Percentiles rank a stretch among this genome's conserved stretches.
Evolutionary conservation across 2,888 invertebrate species (phyloP).

Genomic region (Eupithecia dodoneata): DNA sequence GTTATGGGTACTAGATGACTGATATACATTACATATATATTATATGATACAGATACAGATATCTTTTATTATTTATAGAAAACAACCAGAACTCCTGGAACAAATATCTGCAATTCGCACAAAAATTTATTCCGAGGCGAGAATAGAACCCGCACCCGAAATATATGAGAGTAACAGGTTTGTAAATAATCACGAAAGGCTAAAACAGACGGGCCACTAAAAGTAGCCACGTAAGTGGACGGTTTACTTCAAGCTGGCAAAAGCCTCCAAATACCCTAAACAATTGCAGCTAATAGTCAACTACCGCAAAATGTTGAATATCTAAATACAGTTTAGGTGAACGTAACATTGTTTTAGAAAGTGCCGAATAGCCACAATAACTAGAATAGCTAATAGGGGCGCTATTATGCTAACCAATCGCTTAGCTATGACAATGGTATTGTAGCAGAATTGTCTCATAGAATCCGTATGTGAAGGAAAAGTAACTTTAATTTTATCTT

Average conservation of each 20-base stretch:
- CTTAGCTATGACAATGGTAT: background rate
- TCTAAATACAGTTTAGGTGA: slow-evolving; percentile 70
- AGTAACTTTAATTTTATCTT: too few species aligned
- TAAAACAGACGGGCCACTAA: background rate
- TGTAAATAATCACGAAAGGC: too few species aligned
- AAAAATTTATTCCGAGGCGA: too few species aligned
- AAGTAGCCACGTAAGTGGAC: background rate
- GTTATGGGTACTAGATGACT: too few species aligned
- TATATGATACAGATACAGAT: too few species aligned
- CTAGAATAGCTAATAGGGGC: slow-evolving; percentile 44
- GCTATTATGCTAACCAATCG: background rate
- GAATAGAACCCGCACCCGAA: too few species aligned
- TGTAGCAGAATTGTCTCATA: background rate
- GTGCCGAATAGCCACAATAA: slow-evolving; percentile 65
- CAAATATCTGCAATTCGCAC: too few species aligned
- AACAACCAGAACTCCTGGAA: too few species aligned
- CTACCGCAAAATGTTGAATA: slow-evolving; percentile 57
- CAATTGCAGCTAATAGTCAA: background rate
- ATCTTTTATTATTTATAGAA: too few species aligned
- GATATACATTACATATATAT: too few species aligned
- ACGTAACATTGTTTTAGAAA: slow-evolving; percentile 75
- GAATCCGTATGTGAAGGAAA: background rate
- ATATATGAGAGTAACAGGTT: too few species aligned
- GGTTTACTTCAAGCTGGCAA: background rate
- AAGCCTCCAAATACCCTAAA: background rate